A percentile compares a stretch with the other conserved stretches of the same genome.
These are phyloP conservation scores for Parauchenoglanis punctatus DNA, from an alignment of 2,797 vertebrate species.

Conservation along the genomic window DNA sequence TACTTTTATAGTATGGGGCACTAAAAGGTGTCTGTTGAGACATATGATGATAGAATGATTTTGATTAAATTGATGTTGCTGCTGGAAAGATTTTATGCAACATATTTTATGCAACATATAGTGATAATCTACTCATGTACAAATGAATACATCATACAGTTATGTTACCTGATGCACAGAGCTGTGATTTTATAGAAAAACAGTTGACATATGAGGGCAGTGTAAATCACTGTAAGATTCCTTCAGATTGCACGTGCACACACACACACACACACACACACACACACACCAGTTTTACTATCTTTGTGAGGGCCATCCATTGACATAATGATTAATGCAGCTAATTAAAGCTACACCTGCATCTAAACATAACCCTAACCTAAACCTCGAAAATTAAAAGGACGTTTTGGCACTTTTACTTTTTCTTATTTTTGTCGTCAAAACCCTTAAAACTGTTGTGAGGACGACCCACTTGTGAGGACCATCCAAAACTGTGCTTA, in stretches of 20 bases:
- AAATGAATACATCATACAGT: slow-evolving; percentile 15
- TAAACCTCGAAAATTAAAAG: too few species aligned
- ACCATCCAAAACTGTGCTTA: too few species aligned
- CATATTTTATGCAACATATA: not conserved
- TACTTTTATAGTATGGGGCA: slow-evolving; percentile 40
- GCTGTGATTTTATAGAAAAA: not conserved
- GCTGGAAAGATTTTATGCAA: not conserved
- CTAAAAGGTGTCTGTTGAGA: not conserved
- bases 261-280: slow-evolving; percentile 9
- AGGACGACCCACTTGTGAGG: too few species aligned
- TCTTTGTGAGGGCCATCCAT: not conserved
- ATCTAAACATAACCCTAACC: too few species aligned
- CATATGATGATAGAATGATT: slow-evolving; percentile 14
- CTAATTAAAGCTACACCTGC: not conserved
- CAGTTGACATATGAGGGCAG: slow-evolving; percentile 37
- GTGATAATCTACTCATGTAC: not conserved
- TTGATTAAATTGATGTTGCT: slow-evolving; percentile 19
- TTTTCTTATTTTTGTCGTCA: too few species aligned
- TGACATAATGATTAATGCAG: not conserved
- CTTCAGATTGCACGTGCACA: not conserved
- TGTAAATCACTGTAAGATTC: not conserved
- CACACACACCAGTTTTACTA: not conserved
- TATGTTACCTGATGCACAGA: not conserved
- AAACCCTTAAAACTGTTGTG: too few species aligned
- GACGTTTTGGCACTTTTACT: too few species aligned